Conservation (phyloP, 2,113 vertebrate genomes). For the Tupaia tana region DNA sequence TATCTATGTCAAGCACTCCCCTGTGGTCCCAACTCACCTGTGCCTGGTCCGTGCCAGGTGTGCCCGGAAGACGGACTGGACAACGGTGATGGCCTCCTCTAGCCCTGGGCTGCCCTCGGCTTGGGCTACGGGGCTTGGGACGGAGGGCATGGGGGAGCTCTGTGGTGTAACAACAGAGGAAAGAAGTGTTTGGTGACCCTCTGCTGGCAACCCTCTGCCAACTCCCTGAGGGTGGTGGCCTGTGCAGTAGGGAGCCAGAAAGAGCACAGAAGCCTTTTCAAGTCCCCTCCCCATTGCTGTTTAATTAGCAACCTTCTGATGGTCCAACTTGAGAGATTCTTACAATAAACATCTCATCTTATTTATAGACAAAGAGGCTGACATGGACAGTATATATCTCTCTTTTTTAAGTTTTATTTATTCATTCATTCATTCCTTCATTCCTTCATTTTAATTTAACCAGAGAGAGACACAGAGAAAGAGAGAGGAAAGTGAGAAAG, state of each 20-base stretch:
- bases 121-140: constrained; percentile 43
- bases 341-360: not conserved
- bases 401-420: not conserved
- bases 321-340: not conserved
- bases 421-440: no score
- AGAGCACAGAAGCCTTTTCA: not conserved
- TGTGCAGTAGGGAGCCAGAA: not conserved
- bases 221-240: accelerated
- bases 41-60: constrained; percentile 86
- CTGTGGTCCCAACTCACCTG: constrained; percentile 82
- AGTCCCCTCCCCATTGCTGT: not conserved
- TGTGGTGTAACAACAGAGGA: constrained; percentile 76
- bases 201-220: not conserved
- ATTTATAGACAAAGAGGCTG: constrained; percentile 33
- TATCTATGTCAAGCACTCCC: accelerated
- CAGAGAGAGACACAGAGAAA: no score
- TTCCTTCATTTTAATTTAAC: no score
- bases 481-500: no score
- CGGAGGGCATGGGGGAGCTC: constrained; percentile 53
- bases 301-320: not conserved
- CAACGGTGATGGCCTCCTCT: constrained; percentile 83
- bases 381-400: not conserved
- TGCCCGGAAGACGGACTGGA: constrained; percentile 93
- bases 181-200: not conserved
- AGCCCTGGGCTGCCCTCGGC: constrained; percentile 51